Percentiles rank a stretch among this genome's conserved stretches.
phyloP scores from a whole-genome alignment of 37 sponge, comb jelly and placozoan species.

The Petrosia ficiformis region DNA sequence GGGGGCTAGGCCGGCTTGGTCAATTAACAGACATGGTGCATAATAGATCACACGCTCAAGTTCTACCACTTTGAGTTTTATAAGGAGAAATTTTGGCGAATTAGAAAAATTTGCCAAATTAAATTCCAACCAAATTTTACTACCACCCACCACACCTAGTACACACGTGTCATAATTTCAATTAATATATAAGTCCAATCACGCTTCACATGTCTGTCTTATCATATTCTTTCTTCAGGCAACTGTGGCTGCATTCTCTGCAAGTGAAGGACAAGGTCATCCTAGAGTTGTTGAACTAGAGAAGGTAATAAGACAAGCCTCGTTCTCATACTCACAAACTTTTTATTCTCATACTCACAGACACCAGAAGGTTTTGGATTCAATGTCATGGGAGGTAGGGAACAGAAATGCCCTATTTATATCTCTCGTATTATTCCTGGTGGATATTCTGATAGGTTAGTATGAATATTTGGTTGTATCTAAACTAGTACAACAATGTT shows the following conservation, averaged over 20 bases:
- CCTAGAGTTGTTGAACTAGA: conserved; percentile 90
- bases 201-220: too few species aligned
- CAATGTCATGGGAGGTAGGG: conserved; percentile 97
- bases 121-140: too few species aligned
- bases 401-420: conserved; percentile 93
- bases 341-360: conserved; percentile 15
- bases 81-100: too few species aligned
- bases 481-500: background rate
- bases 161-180: too few species aligned
- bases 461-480: background rate
- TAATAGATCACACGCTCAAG: too few species aligned
- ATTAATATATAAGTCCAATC: too few species aligned
- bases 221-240: conserved; percentile 80
- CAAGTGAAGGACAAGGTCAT: conserved; percentile 96
- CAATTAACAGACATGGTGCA: too few species aligned
- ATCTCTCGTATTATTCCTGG: conserved; percentile 91
- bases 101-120: too few species aligned
- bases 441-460: conserved; percentile 86
- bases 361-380: conserved; percentile 86
- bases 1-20: too few species aligned
- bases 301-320: conserved; percentile 51
- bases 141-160: too few species aligned
- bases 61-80: too few species aligned
- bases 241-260: conserved; percentile 96
- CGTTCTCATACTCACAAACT: too few species aligned